Evolutionary conservation across 2,113 vertebrate species (phyloP).

Genomic region (Phoxinus phoxinus): DNA sequence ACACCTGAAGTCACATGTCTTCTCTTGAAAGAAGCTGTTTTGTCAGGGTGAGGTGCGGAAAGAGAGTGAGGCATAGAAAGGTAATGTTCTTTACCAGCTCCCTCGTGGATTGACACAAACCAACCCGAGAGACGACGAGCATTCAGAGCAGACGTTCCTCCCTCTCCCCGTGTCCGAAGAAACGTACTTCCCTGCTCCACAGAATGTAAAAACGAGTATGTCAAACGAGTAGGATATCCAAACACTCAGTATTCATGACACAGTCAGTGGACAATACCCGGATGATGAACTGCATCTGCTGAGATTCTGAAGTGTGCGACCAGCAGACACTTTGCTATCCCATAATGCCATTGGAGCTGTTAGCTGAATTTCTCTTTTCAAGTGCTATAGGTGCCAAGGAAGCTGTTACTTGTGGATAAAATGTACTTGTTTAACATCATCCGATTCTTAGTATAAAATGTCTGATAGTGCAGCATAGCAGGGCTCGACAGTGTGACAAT

Average conservation of each 20-base stretch:
- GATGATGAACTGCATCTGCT: slow-evolving; percentile 28
- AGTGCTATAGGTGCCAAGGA: neutral
- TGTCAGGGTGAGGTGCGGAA: slow-evolving; percentile 2
- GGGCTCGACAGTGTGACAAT: neutral
- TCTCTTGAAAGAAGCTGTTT: slow-evolving; percentile 38
- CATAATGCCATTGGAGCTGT: neutral
- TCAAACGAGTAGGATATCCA: neutral
- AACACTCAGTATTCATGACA: slow-evolving; percentile 25
- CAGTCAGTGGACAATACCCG: slow-evolving; percentile 13
- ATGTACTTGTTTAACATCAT: too few species aligned
- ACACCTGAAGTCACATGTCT: slow-evolving; percentile 46
- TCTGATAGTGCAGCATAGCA: neutral
- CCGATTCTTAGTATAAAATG: neutral
- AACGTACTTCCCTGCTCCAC: neutral
- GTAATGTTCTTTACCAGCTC: slow-evolving; percentile 28
- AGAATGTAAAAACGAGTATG: slow-evolving; percentile 28
- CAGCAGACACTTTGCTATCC: neutral
- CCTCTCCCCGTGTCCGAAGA: neutral
- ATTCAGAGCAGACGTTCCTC: slow-evolving; percentile 36
- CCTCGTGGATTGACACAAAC: slow-evolving; percentile 49
- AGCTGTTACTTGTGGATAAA: neutral
- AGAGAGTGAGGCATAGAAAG: slow-evolving; percentile 12
- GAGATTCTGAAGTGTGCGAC: slow-evolving; percentile 14
- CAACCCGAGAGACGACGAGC: slow-evolving; percentile 20
- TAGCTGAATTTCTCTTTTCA: neutral